These are phyloP conservation scores for Macrotrachela quadricornifera DNA, from an alignment of 1,140 invertebrate species.

Conservation along the genomic window DNA sequence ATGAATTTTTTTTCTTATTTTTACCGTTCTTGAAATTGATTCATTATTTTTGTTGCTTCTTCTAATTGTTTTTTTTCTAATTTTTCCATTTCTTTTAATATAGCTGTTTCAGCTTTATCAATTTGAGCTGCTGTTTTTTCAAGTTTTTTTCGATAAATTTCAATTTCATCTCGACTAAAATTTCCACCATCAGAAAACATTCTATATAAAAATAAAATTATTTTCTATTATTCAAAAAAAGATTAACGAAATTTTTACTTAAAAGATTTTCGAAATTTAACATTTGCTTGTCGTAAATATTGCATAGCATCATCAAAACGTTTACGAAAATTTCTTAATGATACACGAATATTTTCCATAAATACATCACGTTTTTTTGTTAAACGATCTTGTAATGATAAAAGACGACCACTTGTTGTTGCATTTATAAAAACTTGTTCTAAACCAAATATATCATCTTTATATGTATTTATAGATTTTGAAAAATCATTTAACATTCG, in stretches of 20 bases:
- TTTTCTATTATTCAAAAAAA: background rate
- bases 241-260: no score
- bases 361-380: conserved; percentile 20
- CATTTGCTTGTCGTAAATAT: conserved; percentile 26
- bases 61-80: conserved; percentile 28
- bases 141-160: conserved; percentile 23
- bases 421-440: conserved; percentile 26
- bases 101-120: conserved; percentile 22
- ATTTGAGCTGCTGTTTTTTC: conserved; percentile 27
- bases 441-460: conserved; percentile 20
- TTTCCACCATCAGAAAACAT: conserved; percentile 31
- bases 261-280: conserved; percentile 27
- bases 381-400: conserved; percentile 20
- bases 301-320: conserved; percentile 25
- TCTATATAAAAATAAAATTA: conserved; percentile 11
- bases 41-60: conserved; percentile 20
- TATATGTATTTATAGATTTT: conserved; percentile 1
- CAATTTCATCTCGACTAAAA: conserved; percentile 29
- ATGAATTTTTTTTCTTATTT: background rate
- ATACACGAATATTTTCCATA: conserved; percentile 24
- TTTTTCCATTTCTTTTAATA: conserved; percentile 29
- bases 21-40: conserved; percentile 29
- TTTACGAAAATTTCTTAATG: conserved; percentile 23
- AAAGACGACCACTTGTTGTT: conserved; percentile 17
- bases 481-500: background rate